phyloP scores from a whole-genome alignment of 2,113 vertebrate species.

The Benthochromis sp. region DNA sequence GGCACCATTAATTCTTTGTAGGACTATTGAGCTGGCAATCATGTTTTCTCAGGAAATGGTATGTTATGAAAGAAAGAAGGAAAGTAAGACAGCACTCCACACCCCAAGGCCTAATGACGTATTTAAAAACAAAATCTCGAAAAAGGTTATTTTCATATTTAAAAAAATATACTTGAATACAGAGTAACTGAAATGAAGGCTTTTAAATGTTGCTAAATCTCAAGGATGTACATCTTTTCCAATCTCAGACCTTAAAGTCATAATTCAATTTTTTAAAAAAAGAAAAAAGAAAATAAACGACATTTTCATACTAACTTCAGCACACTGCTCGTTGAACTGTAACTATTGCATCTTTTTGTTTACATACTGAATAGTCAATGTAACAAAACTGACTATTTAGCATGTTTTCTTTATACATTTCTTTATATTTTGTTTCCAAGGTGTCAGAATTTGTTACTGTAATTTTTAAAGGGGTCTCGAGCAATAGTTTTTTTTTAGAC shows the following conservation, averaged over 20 bases:
- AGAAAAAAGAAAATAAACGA: background rate
- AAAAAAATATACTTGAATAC: background rate
- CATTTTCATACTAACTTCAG: background rate
- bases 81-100: background rate
- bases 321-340: background rate
- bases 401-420: background rate
- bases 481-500: background rate
- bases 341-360: background rate
- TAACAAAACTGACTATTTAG: background rate
- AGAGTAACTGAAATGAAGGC: background rate
- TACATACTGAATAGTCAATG: background rate
- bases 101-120: background rate
- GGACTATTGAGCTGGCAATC: background rate
- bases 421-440: background rate
- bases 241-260: background rate
- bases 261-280: fast-evolving
- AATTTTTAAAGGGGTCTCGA: background rate
- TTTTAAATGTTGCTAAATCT: background rate
- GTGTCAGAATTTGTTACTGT: background rate
- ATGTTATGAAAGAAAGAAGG: background rate
- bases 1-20: background rate
- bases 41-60: background rate
- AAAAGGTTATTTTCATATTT: background rate
- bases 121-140: background rate
- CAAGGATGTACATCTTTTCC: background rate